These are phyloP conservation scores for Malacoraja senta DNA, from an alignment of 2,797 vertebrate genomes.

Conservation along the genomic window DNA sequence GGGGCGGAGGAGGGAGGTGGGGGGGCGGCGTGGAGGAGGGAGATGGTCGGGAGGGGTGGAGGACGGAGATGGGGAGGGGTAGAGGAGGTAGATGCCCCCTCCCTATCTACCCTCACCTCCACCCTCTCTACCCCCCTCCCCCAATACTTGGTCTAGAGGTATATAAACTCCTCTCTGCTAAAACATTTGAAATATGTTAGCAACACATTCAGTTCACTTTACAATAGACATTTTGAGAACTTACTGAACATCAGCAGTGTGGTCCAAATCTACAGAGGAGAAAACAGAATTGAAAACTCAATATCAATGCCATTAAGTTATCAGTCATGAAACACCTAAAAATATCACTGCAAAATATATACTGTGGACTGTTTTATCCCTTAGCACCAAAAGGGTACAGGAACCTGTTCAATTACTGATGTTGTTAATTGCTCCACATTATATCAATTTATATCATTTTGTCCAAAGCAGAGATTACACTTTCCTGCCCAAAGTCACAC, in stretches of 20 bases:
- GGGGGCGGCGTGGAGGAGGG: no score
- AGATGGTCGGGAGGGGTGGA: no score
- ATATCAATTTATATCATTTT: neutral
- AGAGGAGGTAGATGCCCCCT: no score
- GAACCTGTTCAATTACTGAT: neutral
- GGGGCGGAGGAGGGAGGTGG: no score
- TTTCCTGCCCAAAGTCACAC: neutral
- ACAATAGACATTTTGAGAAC: conserved; percentile 50
- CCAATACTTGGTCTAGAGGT: no score
- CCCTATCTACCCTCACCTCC: no score
- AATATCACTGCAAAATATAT: neutral
- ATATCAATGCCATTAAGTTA: neutral
- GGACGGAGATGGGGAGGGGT: no score
- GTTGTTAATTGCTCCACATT: neutral
- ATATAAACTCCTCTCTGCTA: neutral
- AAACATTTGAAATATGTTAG: neutral
- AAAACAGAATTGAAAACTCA: neutral
- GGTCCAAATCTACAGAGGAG: conserved; percentile 80
- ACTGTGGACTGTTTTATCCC: neutral
- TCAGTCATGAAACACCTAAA: neutral
- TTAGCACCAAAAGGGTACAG: neutral
- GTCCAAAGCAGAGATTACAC: neutral
- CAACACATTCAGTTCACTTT: neutral
- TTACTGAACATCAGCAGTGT: conserved; percentile 97
- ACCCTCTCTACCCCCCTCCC: no score